Conservation (phyloP, 35 echinoderm and acorn worm species). For the Patiria miniata region DNA sequence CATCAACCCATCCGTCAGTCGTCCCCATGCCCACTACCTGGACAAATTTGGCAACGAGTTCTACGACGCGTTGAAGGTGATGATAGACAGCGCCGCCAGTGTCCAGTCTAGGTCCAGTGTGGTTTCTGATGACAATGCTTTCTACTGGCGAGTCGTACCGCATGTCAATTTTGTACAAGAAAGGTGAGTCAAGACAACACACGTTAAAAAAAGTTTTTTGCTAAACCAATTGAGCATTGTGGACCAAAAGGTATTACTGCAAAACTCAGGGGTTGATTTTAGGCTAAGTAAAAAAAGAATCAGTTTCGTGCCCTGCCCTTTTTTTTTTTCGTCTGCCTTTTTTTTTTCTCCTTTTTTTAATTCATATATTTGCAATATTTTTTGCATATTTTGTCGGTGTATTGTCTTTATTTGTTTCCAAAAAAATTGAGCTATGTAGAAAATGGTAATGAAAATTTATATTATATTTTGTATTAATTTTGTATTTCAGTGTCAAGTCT, state of each 20-base stretch:
- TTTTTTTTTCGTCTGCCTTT: too few species aligned
- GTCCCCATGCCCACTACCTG: conserved; percentile 70
- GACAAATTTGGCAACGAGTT: conserved; percentile 72
- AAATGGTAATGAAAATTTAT: too few species aligned
- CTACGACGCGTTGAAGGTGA: conserved; percentile 52
- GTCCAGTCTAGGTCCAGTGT: background rate
- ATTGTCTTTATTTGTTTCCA: too few species aligned
- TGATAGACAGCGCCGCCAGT: conserved; percentile 54
- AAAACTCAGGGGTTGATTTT: background rate
- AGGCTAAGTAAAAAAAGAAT: too few species aligned
- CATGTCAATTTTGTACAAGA: conserved; percentile 75
- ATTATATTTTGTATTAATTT: background rate
- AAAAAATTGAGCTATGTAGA: too few species aligned
- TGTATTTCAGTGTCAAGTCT: conserved; percentile 50
- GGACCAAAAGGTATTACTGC: conserved; percentile 4
- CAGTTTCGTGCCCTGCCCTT: too few species aligned
- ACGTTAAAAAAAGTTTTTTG: background rate
- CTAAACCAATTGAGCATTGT: background rate
- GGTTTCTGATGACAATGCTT: background rate
- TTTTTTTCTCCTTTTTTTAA: too few species aligned
- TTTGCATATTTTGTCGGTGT: too few species aligned
- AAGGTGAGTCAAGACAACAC: conserved; percentile 33
- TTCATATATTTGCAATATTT: too few species aligned
- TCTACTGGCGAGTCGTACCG: conserved; percentile 73
- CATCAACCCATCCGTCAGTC: conserved; percentile 53